phyloP scores from a whole-genome alignment of 2,113 vertebrate genomes.

The Calyptommatus sinebrachiatus region DNA sequence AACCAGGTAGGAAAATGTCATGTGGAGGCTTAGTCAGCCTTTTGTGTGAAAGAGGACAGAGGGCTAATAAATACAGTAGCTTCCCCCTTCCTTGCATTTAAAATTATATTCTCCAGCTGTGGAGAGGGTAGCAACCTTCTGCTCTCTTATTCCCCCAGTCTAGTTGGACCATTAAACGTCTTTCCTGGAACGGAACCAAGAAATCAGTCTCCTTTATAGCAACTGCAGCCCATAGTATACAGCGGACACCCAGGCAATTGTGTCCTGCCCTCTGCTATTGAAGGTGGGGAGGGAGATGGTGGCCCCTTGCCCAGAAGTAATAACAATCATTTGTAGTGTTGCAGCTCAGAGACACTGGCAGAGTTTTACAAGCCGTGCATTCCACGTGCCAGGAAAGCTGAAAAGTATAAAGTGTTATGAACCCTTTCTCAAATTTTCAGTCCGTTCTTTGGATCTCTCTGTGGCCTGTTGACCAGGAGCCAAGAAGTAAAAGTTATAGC shows the following conservation, averaged over 20 bases:
- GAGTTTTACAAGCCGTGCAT: slow-evolving; percentile 4
- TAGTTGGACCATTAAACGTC: slow-evolving; percentile 15
- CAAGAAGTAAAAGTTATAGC: neutral
- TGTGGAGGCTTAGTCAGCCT: no score
- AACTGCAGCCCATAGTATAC: slow-evolving; percentile 37
- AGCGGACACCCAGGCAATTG: neutral
- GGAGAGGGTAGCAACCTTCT: slow-evolving; percentile 35
- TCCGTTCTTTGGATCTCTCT: neutral
- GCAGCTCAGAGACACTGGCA: neutral
- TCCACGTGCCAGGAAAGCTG: neutral
- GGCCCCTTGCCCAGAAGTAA: neutral
- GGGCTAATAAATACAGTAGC: slow-evolving; percentile 33
- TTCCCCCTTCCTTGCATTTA: neutral
- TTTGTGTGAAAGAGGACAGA: no score
- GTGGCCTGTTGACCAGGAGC: neutral
- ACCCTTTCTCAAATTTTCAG: neutral
- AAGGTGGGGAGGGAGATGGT: rapidly evolving
- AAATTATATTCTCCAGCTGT: slow-evolving; percentile 25
- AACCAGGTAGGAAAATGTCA: no score
- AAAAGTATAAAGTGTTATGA: neutral
- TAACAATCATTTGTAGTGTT: neutral
- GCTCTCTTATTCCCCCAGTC: slow-evolving; percentile 27
- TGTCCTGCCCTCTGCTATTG: rapidly evolving
- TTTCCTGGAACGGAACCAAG: slow-evolving; percentile 1
- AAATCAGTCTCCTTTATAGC: slow-evolving; percentile 60